These are phyloP conservation scores for Paramuricea clavata DNA, from an alignment of 92 coral and sea anemone species.

Conservation along the genomic window DNA sequence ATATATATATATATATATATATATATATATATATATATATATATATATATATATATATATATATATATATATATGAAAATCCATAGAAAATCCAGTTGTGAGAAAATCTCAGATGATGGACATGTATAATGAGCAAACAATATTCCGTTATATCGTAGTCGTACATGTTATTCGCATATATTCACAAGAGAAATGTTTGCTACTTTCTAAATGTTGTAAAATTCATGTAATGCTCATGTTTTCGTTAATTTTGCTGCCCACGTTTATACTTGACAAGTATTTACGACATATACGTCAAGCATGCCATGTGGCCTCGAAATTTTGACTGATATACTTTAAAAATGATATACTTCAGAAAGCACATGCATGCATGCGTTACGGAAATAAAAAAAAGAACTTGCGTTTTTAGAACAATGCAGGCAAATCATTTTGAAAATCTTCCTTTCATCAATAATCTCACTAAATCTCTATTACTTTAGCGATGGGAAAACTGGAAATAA, in stretches of 20 bases:
- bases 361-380: neutral
- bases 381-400: too few relatives aligned
- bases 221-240: neutral
- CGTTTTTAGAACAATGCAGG: neutral
- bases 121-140: neutral
- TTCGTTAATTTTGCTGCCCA: neutral
- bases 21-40: too few relatives aligned
- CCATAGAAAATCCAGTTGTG: neutral
- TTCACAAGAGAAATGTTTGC: neutral
- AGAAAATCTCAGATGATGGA: neutral
- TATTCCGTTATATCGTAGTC: neutral
- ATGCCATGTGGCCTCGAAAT: too few relatives aligned
- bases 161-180: neutral
- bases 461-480: neutral
- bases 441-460: neutral
- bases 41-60: too few relatives aligned
- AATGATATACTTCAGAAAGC: neutral
- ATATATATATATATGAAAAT: too few relatives aligned
- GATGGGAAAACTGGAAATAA: neutral
- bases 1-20: too few relatives aligned
- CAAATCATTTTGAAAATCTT: neutral
- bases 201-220: neutral
- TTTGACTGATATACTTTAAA: too few relatives aligned
- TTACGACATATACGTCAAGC: neutral
- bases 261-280: too few relatives aligned